phyloP scores from a whole-genome alignment of 1,140 invertebrate species.

The Lamellibrachia luymesi region DNA sequence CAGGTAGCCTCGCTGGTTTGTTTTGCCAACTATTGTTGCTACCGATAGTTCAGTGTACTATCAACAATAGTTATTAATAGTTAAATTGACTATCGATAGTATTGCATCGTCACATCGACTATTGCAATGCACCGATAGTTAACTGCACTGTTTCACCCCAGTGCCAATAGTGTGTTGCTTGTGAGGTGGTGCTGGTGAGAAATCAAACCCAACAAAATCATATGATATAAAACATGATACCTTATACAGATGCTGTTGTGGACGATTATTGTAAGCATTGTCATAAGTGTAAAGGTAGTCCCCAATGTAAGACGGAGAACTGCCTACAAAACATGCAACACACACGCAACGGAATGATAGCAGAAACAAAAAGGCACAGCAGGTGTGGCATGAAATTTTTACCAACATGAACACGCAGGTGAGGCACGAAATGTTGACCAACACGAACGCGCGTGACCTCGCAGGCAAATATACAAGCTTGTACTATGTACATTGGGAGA shows the following conservation, averaged over 20 bases:
- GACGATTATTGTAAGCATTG: not conserved
- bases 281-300: not conserved
- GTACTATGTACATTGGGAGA: not conserved
- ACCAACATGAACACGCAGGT: not conserved
- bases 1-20: no score
- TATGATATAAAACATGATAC: not conserved
- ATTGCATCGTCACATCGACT: no score
- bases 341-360: not conserved
- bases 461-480: not conserved
- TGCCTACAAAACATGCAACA: slow-evolving; percentile 4
- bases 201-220: not conserved
- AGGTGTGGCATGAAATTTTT: not conserved
- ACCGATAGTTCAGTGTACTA: no score
- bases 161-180: no score
- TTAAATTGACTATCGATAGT: no score
- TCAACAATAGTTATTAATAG: no score
- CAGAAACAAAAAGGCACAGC: not conserved
- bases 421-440: not conserved
- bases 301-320: not conserved
- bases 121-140: no score
- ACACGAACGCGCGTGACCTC: not conserved
- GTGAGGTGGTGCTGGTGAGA: not conserved
- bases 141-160: no score
- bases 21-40: no score
- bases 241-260: not conserved